Base-by-base conservation (phyloP, 2,888 invertebrate species). In the Phoenoteleia sp. region DNA sequence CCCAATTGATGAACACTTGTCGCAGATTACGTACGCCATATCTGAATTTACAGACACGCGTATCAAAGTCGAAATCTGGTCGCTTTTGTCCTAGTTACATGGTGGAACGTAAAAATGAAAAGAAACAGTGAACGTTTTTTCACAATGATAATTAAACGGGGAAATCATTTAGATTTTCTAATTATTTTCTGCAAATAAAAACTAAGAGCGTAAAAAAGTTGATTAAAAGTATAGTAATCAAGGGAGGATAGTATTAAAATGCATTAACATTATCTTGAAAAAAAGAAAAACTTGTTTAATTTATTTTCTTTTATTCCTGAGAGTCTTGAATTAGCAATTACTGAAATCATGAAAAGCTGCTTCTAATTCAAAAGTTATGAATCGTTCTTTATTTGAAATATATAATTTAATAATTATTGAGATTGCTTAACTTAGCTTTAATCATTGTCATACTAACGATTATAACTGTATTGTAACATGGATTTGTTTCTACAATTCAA, bases 1-100 rank as follows among this genome's bases (percentile, higher is more conserved):
- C 33, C 49, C 66, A 25, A 49, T 66, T 66, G 49, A 66, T 33
- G 66, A 66, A 66, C 49, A 49, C 47, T 66, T 66, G 47, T 66
- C 42, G 66, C n/a, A 66, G 49, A 66, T 66, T 47, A 66, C 29
- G 49, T 45, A 17, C 62, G 25, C 25, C 23, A 23, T n/a, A 49
- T 66, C 36, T 29, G 66, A 33, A 29, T 66, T 21, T 29, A 17
- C 23, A 13, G 27, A 17, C 7, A 62, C 62, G 23, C 39, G 60
- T 58, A 60, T 60, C 39, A 0, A 36, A 36, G 33, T 36, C 21
- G 36, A 21, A 36, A 39, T 60, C 15, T 29, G 19, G 15, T 19
- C 23, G 6, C 21, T 19, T 33, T 13, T n/a, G 39, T 39, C 3
- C 39, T n/a, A 39, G 33, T 33, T 33, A 11, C 33, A 33, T 9